phyloP scores from a whole-genome alignment of 2,113 vertebrate genomes.

The Sporophila hypoxantha region DNA sequence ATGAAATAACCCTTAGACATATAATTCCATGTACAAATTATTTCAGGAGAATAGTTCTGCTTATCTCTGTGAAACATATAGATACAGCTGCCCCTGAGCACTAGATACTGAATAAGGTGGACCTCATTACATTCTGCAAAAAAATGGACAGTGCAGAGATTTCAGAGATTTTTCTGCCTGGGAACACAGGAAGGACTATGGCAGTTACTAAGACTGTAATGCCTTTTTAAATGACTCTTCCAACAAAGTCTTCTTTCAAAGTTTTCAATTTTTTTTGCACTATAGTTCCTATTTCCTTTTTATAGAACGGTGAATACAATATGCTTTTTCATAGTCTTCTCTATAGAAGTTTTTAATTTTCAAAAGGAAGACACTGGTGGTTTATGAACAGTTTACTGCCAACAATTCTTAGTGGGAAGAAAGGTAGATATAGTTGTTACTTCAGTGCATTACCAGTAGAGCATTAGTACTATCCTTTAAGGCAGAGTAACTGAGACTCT shows the following conservation, averaged over 20 bases:
- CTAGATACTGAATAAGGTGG: background rate
- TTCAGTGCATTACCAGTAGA: background rate
- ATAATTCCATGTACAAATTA: background rate
- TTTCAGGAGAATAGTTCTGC: background rate
- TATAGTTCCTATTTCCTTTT: accelerated
- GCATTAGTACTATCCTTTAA: background rate
- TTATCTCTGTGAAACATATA: background rate
- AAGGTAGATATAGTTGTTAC: background rate
- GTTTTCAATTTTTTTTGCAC: background rate
- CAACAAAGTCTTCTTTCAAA: background rate
- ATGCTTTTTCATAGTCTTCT: background rate
- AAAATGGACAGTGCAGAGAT: background rate
- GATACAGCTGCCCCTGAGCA: background rate
- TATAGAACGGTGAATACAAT: background rate
- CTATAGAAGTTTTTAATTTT: background rate
- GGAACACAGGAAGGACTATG: background rate
- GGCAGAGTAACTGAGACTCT: background rate
- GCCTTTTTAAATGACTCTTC: background rate
- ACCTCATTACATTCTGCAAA: background rate
- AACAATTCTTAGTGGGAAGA: background rate
- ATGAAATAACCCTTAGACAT: background rate
- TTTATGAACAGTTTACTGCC: background rate
- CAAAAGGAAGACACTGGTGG: background rate
- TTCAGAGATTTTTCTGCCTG: background rate
- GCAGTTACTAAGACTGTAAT: background rate